Evolutionary conservation across 2,797 vertebrate genomes (phyloP).

Genomic region (Chelmon rostratus): DNA sequence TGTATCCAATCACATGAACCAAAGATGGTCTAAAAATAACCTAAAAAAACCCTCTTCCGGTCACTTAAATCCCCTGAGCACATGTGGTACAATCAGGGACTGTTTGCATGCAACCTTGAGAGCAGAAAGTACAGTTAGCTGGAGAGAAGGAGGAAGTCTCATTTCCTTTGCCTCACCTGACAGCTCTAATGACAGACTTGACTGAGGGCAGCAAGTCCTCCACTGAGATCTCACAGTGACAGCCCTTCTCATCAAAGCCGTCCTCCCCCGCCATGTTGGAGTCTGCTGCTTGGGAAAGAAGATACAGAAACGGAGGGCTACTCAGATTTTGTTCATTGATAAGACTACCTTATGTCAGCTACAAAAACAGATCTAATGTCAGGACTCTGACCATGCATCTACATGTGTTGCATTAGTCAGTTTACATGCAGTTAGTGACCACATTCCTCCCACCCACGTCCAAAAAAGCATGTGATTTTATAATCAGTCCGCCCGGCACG

Average conservation of each 20-base stretch:
- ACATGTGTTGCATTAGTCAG: background rate
- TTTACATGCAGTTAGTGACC: constrained; percentile 1
- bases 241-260: constrained; percentile 93
- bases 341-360: background rate
- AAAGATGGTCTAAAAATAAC: constrained; percentile 36
- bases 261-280: constrained; percentile 92
- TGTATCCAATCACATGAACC: constrained; percentile 25
- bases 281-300: constrained; percentile 85
- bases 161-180: constrained; percentile 88
- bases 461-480: background rate
- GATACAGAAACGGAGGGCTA: background rate
- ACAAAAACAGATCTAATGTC: background rate
- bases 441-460: background rate
- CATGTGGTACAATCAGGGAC: constrained; percentile 18
- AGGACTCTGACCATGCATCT: background rate
- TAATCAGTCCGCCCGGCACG: background rate
- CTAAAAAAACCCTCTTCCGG: background rate
- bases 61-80: constrained; percentile 32
- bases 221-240: constrained; percentile 95
- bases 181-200: constrained; percentile 95
- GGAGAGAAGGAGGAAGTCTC: background rate
- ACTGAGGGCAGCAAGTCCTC: constrained; percentile 96
- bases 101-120: constrained; percentile 32
- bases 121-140: background rate
- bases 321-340: constrained; percentile 1